Evolutionary conservation across 2,113 vertebrate species (phyloP).

Genomic region (Erythrocercus mccallii): DNA sequence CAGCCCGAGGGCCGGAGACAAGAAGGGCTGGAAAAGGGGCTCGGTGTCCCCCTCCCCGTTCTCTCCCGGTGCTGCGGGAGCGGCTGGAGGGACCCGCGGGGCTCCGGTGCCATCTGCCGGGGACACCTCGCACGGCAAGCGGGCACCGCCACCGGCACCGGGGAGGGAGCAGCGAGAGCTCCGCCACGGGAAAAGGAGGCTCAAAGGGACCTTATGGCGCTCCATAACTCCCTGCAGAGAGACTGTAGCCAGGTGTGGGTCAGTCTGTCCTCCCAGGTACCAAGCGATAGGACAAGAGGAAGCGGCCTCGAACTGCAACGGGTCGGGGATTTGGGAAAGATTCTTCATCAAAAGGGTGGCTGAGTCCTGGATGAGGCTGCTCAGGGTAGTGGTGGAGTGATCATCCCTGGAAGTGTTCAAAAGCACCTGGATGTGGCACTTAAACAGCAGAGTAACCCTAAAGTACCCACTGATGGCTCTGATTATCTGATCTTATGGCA

Average conservation of each 20-base stretch:
- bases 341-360: background rate
- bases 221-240: background rate
- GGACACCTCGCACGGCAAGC: background rate
- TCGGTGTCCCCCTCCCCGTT: background rate
- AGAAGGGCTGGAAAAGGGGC: background rate
- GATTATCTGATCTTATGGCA: background rate
- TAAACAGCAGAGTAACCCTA: background rate
- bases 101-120: background rate
- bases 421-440: background rate
- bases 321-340: background rate
- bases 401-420: background rate
- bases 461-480: background rate
- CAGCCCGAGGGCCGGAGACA: background rate
- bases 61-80: background rate
- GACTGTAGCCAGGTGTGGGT: background rate
- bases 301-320: background rate
- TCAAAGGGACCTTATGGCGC: accelerated
- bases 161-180: background rate
- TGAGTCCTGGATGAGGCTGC: background rate
- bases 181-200: background rate
- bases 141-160: background rate
- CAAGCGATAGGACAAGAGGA: background rate
- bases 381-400: too few relatives aligned
- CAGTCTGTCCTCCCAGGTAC: background rate
- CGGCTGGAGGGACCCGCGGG: background rate